A percentile compares a stretch with the other conserved stretches of the same genome.
phyloP scores from a whole-genome alignment of 2,888 invertebrate species.

The Orthosia gracilis region DNA sequence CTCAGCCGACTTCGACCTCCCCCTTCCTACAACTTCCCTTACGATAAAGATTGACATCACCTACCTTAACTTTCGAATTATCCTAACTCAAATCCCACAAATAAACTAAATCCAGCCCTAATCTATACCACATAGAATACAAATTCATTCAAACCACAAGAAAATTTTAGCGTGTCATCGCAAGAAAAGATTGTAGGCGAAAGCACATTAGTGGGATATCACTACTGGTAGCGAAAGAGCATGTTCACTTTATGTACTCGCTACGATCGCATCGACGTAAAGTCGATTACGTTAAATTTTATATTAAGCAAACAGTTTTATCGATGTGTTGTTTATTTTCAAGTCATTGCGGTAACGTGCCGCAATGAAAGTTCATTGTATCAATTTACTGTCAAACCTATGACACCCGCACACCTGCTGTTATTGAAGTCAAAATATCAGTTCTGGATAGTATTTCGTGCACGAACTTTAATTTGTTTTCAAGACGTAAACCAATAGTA shows the following conservation, averaged over 20 bases:
- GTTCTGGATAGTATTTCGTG: slow-evolving; percentile 18
- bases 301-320: slow-evolving; percentile 85
- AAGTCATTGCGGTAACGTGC: slow-evolving; percentile 62
- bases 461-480: slow-evolving; percentile 28
- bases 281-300: slow-evolving; percentile 87
- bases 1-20: slow-evolving; percentile 79
- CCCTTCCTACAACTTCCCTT: slow-evolving; percentile 87
- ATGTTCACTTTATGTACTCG: slow-evolving; percentile 85
- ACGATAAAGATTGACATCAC: slow-evolving; percentile 90
- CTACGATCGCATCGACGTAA: slow-evolving; percentile 79
- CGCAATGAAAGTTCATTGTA: slow-evolving; percentile 64
- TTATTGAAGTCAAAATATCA: slow-evolving; percentile 40
- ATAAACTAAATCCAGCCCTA: slow-evolving; percentile 78
- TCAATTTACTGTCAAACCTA: slow-evolving; percentile 56
- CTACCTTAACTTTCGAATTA: slow-evolving; percentile 86
- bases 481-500: too few relatives aligned
- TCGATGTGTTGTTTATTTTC: slow-evolving; percentile 75
- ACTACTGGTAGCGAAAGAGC: slow-evolving; percentile 86
- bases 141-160: slow-evolving; percentile 68
- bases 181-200: slow-evolving; percentile 89
- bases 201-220: slow-evolving; percentile 90
- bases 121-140: slow-evolving; percentile 70
- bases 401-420: slow-evolving; percentile 43
- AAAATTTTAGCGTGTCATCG: slow-evolving; percentile 88
- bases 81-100: slow-evolving; percentile 78